Conservation (phyloP, 1,140 invertebrate species). For the Lordiphosa clarofinis region DNA sequence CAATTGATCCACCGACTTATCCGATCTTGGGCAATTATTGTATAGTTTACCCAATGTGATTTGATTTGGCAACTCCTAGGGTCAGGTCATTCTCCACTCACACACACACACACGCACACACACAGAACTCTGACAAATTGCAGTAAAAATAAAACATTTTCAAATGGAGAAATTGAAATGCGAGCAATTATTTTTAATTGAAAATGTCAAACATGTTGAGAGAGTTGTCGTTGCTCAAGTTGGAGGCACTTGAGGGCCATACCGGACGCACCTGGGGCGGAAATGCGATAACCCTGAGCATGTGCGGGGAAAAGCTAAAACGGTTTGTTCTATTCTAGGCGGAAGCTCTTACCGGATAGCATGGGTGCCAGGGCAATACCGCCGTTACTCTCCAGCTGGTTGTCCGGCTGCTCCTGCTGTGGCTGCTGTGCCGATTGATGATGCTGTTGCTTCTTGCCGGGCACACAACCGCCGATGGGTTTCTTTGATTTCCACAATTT, state of each 20-base stretch:
- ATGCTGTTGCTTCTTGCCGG: constrained; percentile 49
- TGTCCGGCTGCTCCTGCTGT: constrained; percentile 54
- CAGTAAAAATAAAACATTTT: constrained; percentile 48
- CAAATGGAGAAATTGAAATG: constrained; percentile 56
- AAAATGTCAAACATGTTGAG: constrained; percentile 64
- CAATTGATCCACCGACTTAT: constrained; percentile 4
- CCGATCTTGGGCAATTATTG: constrained; percentile 6
- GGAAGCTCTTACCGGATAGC: constrained; percentile 64
- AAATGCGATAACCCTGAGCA: constrained; percentile 74
- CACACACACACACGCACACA: not conserved
- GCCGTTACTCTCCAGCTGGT: constrained; percentile 49
- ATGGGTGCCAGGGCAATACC: constrained; percentile 69
- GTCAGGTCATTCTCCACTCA: constrained; percentile 7
- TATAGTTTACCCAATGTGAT: not conserved
- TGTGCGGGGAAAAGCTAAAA: constrained; percentile 22
- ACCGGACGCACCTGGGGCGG: constrained; percentile 59
- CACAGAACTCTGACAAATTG: constrained; percentile 64
- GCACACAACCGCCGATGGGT: constrained; percentile 72
- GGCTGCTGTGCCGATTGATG: constrained; percentile 60
- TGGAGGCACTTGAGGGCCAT: constrained; percentile 53
- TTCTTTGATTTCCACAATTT: constrained; percentile 78
- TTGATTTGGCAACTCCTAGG: constrained; percentile 7
- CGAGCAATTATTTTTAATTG: constrained; percentile 77
- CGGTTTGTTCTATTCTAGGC: constrained; percentile 5
- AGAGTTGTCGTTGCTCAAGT: constrained; percentile 41